Evolutionary conservation across 2,113 vertebrate genomes (phyloP), one percentile per base, ranked within the genome.

Genomic region (Toxostoma redivivum): DNA sequence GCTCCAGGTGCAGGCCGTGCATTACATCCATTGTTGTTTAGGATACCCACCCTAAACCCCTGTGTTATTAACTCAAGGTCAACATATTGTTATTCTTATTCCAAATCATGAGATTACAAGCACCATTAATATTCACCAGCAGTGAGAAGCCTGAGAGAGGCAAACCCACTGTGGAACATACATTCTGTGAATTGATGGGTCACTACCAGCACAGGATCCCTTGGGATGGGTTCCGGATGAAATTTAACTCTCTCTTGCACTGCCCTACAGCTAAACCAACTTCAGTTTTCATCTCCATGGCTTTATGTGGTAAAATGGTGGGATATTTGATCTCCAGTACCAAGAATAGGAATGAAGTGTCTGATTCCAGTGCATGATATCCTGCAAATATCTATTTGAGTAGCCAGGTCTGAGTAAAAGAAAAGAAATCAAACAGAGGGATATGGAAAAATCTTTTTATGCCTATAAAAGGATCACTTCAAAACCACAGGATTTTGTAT

Each of bases 381-480:
- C 89, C 71, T 88, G 60, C n/a, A 90, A 94, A 56, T 81, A 91
- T 86, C 80, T 91, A 27, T 71, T 31, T 69, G 66, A 91, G 44
- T 57, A 76, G 81, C 74, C 62, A 91, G 84, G 91, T 92, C 77
- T 64, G 50, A 88, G 66, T 77, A 30, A 89, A 35, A 92, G 94
- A 94, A 90, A 94, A 86, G 47, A 96, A 95, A 93, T 92, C 58
- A 86, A 92, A 88, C 48, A 92, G 84, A 92, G 51, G 66, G 84
- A 95, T 91, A 77, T 92, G 92, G 92, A 96, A 97, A 97, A 94
- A 92, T 94, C 78, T 95, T 88, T 92, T 94, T 94, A 95, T 95
- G 96, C 88, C 95, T 96, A 96, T 96, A 97, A 97, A 97, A 96
- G 96, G 97, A 96, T 95, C 91, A 93, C 91, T 96, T 95, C 51